Percentiles rank a stretch among this genome's conserved stretches.
phyloP scores from a whole-genome alignment of 2,888 invertebrate genomes.

The Pollenia amentaria region DNA sequence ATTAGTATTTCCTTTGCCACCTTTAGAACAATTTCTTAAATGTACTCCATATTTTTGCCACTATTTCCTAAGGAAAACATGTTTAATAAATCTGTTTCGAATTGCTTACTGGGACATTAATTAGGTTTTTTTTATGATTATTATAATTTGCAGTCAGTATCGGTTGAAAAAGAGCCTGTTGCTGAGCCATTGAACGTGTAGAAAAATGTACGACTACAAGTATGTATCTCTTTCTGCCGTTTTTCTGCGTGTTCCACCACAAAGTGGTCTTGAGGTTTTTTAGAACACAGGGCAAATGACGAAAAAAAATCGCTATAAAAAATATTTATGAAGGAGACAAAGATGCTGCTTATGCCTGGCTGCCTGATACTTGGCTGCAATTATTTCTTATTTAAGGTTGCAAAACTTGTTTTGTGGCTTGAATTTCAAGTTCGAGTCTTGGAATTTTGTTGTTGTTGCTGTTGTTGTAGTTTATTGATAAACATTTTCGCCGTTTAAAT shows the following conservation, averaged over 20 bases:
- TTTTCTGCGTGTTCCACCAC: not conserved
- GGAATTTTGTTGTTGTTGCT: conserved; percentile 49
- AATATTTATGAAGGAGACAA: conserved; percentile 49
- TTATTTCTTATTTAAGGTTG: conserved; percentile 55
- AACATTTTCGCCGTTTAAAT: conserved; percentile 50
- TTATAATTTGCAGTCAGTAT: not conserved
- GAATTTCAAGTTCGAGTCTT: conserved; percentile 67
- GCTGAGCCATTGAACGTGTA: conserved; percentile 28
- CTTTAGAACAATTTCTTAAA: too few species aligned
- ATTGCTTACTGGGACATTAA: conserved; percentile 39
- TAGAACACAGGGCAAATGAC: conserved; percentile 26
- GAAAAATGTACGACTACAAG: not conserved
- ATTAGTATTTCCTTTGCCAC: too few species aligned
- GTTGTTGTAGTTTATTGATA: conserved; percentile 38
- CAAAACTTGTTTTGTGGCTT: conserved; percentile 66
- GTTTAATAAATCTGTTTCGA: not conserved
- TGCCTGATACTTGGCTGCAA: conserved; percentile 55
- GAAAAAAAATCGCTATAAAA: not conserved
- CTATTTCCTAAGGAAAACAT: not conserved
- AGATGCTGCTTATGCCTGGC: conserved; percentile 52
- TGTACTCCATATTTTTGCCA: not conserved
- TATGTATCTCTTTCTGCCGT: conserved; percentile 11
- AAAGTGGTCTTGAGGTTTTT: conserved; percentile 35
- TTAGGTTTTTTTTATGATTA: not conserved
- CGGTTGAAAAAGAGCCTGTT: conserved; percentile 28